Base-by-base conservation (phyloP, 2,797 vertebrate genomes). In the Lindbergichthys nudifrons region DNA sequence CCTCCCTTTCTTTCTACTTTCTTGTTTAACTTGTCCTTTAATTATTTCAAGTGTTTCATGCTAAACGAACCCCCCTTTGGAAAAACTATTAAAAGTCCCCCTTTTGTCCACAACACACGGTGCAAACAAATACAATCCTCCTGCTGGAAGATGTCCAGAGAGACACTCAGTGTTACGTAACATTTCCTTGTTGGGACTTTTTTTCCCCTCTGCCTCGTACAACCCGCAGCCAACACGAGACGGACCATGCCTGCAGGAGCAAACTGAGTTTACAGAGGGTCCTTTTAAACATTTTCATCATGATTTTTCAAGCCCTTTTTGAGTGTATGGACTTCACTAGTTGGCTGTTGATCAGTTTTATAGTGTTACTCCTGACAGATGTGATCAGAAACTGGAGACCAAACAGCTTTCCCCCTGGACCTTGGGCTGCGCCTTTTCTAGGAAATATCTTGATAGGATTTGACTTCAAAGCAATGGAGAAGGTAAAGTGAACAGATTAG, bases 401-500 rank as follows among this genome's bases (percentile, higher is more conserved):
- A 51, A 73, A 58, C 54, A 94, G 91, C 64, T 96, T 94, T 53
- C 95, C 96, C 5, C 95, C 95, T 2, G 95, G 96, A 87, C 96
- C 95, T 0, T 88, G 70, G 89, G 50, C 93, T 48, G 12, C 95
- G 58, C 96, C 96, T 57, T 87, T 97, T 0, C 36, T 96, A 21
- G 96, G 96, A 84, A 97, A 96, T 67, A 2, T 95, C 26, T 93
- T 95, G 61, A 93, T 88, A 3, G 76, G 79, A 14, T 30, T 88
- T 9, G 89, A 95, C 79, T 92, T 86, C 65, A 92, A 75, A 83
- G 73, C 88, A 21, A 75, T 94, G 67, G 83, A 89, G 3, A 91
- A 92, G 90, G 93, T 94, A 42, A 82, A 64, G 10, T 21, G 2
- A 59, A 47, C 15, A 36, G 3, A 10, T 16, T 12, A 48, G 39